Evolutionary conservation across 2,113 vertebrate species (phyloP).

Genomic region (Passer montanus): DNA sequence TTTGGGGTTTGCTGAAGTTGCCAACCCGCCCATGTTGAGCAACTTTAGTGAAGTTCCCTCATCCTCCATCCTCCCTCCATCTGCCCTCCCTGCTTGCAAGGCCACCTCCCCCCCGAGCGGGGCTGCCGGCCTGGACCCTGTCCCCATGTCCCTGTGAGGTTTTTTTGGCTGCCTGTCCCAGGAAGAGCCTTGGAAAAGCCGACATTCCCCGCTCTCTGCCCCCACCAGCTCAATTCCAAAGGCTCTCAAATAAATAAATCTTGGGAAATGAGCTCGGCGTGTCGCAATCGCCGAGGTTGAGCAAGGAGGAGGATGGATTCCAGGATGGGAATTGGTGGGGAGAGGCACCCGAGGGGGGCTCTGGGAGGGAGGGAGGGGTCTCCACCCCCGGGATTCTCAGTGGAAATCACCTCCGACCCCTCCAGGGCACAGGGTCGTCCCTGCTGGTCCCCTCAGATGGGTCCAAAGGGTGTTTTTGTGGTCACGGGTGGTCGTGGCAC

Average conservation of each 20-base stretch:
- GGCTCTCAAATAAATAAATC: neutral
- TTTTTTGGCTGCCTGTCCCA: neutral
- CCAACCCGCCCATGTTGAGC: neutral
- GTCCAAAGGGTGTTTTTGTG: accelerated
- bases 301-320: neutral
- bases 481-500: accelerated
- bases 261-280: neutral
- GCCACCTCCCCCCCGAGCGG: accelerated
- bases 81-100: neutral
- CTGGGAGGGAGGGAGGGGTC: neutral
- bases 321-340: neutral
- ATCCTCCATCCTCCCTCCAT: neutral
- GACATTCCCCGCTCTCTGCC: neutral
- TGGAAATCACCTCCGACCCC: too few relatives aligned
- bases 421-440: accelerated
- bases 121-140: neutral
- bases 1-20: neutral
- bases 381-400: accelerated
- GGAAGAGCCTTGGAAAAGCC: neutral
- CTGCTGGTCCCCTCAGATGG: neutral
- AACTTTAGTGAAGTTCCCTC: neutral
- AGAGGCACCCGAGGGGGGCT: neutral
- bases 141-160: accelerated
- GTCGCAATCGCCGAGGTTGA: slow-evolving; percentile 8
- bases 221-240: neutral